Base-by-base conservation (phyloP, 2,797 vertebrate species). In the Channallabes apus region DNA sequence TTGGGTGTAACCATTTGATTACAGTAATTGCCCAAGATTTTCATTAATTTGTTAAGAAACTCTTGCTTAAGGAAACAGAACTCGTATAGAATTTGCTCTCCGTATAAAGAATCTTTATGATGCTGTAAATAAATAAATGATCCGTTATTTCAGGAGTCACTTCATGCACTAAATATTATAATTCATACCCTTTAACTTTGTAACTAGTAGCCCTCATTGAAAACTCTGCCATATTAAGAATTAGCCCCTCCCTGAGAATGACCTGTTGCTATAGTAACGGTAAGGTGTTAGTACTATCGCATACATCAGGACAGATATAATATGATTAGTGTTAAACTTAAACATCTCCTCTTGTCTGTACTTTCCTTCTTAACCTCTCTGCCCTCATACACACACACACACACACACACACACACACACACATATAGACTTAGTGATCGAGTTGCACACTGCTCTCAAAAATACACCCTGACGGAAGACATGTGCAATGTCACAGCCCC, bases 401-500 rank as follows among this genome's bases (percentile, higher is more conserved):
- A 62, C 59, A 62, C 59, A n/a, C 29, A 68, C 15, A 15, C 65
- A 59, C 76, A 62, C 35, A 61, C 27, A 32, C 73, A 56, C 46
- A 59, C 29, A 62, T 32, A 62, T 35, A 27, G 58, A 27, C 22
- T 80, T 84, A 78, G 24, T 87, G 88, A 85, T 87, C 80, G 88
- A 84, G 90, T 90, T 80, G 80, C 90, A 90, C 92, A 91, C 91
- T 92, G 73, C 32, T 90, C 91, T 92, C 88, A 92, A 92, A 92
- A 95, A 96, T 95, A 95, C 88, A 86, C 89, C 22, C 58, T 94
- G 94, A 95, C 90, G 87, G 84, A 90, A 90, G 86, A 86, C 80
- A 82, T 86, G 87, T 73, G 88, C 88, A 80, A 93, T 94, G 93
- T 92, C 90, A 90, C 89, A 85, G 90, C 89, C 89, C 38, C 1